Percentiles rank a stretch among this genome's conserved stretches.
phyloP scores from a whole-genome alignment of 2,797 vertebrate species.

The Chaenodraco wilsoni region DNA sequence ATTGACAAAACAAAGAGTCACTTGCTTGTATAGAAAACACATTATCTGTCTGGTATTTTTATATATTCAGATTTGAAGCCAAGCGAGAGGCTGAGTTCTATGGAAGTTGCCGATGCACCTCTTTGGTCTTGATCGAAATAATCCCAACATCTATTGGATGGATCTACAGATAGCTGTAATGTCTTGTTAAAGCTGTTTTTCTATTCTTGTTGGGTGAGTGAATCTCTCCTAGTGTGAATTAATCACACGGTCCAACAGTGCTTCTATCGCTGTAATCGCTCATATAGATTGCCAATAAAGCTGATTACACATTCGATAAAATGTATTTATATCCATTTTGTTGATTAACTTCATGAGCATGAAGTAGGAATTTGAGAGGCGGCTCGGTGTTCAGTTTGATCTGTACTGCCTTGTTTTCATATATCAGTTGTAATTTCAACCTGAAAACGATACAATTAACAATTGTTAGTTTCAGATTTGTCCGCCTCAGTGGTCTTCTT shows the following conservation, averaged over 20 bases:
- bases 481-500: not conserved
- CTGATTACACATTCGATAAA: not conserved
- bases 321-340: not conserved
- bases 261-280: not conserved
- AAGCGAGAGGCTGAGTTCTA: not conserved
- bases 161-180: not conserved
- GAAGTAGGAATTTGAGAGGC: not conserved
- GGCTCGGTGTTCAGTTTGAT: not conserved
- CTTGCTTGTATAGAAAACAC: not conserved
- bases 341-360: not conserved
- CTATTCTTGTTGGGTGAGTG: not conserved
- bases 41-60: not conserved
- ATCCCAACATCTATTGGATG: not conserved
- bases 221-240: not conserved
- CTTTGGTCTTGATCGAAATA: conserved; percentile 1
- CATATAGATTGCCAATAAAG: not conserved
- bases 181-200: not conserved
- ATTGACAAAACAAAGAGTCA: not conserved
- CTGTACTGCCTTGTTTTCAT: not conserved
- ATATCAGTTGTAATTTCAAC: not conserved
- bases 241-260: not conserved
- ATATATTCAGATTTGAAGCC: not conserved
- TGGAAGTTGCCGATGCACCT: not conserved
- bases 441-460: not conserved
- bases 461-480: not conserved